These are phyloP conservation scores for Solea senegalensis DNA, from an alignment of 2,113 vertebrate species.

Conservation along the genomic window DNA sequence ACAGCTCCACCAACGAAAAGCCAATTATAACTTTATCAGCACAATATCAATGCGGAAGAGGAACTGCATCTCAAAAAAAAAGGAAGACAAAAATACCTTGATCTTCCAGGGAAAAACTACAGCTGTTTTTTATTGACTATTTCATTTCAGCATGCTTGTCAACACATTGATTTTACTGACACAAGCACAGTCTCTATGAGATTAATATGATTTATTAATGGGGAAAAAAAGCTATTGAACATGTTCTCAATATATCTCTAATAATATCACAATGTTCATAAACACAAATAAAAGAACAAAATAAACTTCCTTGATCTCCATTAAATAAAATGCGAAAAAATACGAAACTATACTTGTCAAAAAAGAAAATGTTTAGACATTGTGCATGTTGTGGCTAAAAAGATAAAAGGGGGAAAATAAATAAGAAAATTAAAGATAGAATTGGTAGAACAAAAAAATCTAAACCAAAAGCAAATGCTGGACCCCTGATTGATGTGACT, in stretches of 20 bases:
- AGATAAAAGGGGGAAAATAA: neutral
- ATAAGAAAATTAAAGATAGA: neutral
- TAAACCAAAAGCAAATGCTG: slow-evolving; percentile 34
- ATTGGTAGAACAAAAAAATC: slow-evolving; percentile 31
- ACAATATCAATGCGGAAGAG: slow-evolving; percentile 58
- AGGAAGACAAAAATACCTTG: slow-evolving; percentile 73
- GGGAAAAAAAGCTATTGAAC: slow-evolving; percentile 35
- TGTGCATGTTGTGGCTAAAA: neutral
- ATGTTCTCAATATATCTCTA: slow-evolving; percentile 16
- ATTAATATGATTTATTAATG: slow-evolving; percentile 65
- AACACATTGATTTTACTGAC: slow-evolving; percentile 74
- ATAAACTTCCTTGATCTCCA: slow-evolving; percentile 10
- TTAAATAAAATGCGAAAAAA: slow-evolving; percentile 9
- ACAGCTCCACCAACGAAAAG: slow-evolving; percentile 74
- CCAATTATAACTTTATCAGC: slow-evolving; percentile 83
- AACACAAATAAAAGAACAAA: slow-evolving; percentile 25
- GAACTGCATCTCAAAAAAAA: slow-evolving; percentile 49
- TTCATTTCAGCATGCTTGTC: slow-evolving; percentile 72
- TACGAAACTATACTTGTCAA: neutral
- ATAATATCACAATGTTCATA: slow-evolving; percentile 20
- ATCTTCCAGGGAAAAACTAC: slow-evolving; percentile 63
- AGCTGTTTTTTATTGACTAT: slow-evolving; percentile 55
- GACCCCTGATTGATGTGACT: slow-evolving; percentile 31
- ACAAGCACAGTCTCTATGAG: slow-evolving; percentile 47
- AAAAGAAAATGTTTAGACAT: neutral